A percentile compares a stretch with the other conserved stretches of the same genome.
These are phyloP conservation scores for Tanaodytes sp. DNA, from an alignment of 2,888 invertebrate species.

Conservation along the genomic window DNA sequence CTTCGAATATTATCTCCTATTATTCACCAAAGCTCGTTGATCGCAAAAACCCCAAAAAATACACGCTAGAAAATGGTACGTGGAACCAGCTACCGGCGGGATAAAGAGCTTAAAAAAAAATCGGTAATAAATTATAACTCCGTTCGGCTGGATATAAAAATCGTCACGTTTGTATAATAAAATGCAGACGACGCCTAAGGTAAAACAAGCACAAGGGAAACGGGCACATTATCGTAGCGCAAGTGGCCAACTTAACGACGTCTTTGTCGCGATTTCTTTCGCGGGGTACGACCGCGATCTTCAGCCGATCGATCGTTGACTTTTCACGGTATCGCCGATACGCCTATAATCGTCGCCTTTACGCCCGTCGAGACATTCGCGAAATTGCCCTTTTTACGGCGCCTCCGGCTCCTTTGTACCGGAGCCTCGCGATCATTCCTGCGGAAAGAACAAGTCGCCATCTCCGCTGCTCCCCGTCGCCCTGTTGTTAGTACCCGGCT, in stretches of 20 bases:
- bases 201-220: conserved; percentile 1
- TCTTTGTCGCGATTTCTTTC: conserved; percentile 27
- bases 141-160: too few relatives aligned
- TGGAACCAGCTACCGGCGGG: too few relatives aligned
- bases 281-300: conserved; percentile 3
- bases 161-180: conserved; percentile 38
- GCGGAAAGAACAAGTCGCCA: conserved; percentile 42
- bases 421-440: conserved; percentile 39
- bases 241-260: conserved; percentile 32
- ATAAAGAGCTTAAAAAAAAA: too few relatives aligned
- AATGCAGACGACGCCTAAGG: conserved; percentile 24
- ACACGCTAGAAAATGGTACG: too few relatives aligned
- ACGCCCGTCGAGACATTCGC: conserved; percentile 28
- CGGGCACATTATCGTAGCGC: conserved; percentile 27
- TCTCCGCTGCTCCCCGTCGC: conserved; percentile 1
- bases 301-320: conserved; percentile 29
- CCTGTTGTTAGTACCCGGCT: conserved; percentile 34
- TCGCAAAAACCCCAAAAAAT: too few relatives aligned
- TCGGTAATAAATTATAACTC: too few relatives aligned
- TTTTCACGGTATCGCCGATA: conserved; percentile 39
- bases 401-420: conserved; percentile 29
- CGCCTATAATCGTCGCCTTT: conserved; percentile 48
- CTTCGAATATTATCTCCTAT: too few relatives aligned
- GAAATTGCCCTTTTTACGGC: conserved; percentile 41
- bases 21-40: too few relatives aligned